Conservation (phyloP, 2,888 invertebrate species). For the Ypsolopha scabrella region DNA sequence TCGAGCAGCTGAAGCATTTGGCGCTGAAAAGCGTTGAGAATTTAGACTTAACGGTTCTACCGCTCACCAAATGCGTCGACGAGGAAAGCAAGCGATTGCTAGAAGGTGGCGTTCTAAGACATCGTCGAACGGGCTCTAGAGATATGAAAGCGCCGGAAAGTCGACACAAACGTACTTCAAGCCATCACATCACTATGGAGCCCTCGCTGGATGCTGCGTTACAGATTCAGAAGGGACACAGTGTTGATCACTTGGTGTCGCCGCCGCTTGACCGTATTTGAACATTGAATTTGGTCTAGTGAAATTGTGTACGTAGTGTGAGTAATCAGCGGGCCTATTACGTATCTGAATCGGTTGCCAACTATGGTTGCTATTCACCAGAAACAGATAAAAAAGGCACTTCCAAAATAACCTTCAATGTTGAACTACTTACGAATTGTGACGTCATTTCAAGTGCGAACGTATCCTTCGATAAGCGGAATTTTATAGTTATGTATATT, state of each 20-base stretch:
- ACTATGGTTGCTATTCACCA: no score
- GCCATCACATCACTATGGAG: constrained; percentile 60
- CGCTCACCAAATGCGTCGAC: constrained; percentile 43
- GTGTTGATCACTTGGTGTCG: constrained; percentile 45
- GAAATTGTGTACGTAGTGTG: not conserved
- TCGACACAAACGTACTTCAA: constrained; percentile 58
- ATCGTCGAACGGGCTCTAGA: constrained; percentile 72
- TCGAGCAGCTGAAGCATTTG: constrained; percentile 56
- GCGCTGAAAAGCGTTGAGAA: constrained; percentile 61
- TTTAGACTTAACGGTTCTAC: constrained; percentile 49
- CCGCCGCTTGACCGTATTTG: constrained; percentile 36
- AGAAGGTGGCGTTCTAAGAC: constrained; percentile 59
- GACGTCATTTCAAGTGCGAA: no score
- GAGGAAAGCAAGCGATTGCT: constrained; percentile 61
- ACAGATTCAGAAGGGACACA: constrained; percentile 51
- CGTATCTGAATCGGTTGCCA: no score
- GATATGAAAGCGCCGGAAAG: constrained; percentile 50
- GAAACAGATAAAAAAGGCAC: no score
- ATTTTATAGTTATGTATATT: no score
- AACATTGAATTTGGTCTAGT: constrained; percentile 13
- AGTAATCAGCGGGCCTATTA: not conserved
- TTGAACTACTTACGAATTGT: no score
- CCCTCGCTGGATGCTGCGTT: constrained; percentile 37
- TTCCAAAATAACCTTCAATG: no score
- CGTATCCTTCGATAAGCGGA: no score